phyloP scores from a whole-genome alignment of 2,888 invertebrate genomes.

The Sarcophaga carnaria region DNA sequence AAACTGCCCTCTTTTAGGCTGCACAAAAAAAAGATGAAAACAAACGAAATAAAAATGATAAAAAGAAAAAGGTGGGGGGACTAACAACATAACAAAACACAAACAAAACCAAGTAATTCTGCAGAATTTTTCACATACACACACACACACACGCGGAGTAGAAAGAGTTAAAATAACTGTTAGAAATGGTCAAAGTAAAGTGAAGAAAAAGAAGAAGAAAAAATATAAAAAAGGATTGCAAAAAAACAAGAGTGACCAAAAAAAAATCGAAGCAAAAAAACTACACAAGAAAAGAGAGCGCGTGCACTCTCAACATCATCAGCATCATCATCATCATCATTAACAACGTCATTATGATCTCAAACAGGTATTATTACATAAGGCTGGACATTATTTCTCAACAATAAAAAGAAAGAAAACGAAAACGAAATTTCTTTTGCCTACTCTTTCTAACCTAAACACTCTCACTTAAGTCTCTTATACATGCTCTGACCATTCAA shows the following conservation, averaged over 20 bases:
- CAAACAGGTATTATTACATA: constrained; percentile 65
- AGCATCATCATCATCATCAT: constrained; percentile 33
- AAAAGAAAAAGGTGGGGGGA: background rate
- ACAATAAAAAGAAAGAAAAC: background rate
- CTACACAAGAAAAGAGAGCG: constrained; percentile 14
- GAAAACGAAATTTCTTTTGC: background rate
- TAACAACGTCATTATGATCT: constrained; percentile 30
- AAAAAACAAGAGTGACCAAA: background rate
- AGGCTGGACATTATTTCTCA: constrained; percentile 35
- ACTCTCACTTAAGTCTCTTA: background rate
- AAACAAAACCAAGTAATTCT: background rate
- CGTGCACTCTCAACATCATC: constrained; percentile 42
- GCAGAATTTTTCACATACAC: background rate
- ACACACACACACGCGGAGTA: background rate
- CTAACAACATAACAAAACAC: constrained; percentile 6
- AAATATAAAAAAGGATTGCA: background rate
- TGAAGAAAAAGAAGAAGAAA: background rate
- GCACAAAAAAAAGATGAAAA: background rate
- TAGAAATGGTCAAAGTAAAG: background rate
- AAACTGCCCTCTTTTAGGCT: constrained; percentile 42
- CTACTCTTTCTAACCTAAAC: constrained; percentile 27
- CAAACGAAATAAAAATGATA: background rate
- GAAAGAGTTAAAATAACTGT: background rate
- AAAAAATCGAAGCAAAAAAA: constrained; percentile 2
- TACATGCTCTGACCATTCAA: constrained; percentile 67